A percentile compares a stretch with the other conserved stretches of the same genome.
Evolutionary conservation across 2,888 invertebrate species (phyloP).

Genomic region (Corbicula japonica): DNA sequence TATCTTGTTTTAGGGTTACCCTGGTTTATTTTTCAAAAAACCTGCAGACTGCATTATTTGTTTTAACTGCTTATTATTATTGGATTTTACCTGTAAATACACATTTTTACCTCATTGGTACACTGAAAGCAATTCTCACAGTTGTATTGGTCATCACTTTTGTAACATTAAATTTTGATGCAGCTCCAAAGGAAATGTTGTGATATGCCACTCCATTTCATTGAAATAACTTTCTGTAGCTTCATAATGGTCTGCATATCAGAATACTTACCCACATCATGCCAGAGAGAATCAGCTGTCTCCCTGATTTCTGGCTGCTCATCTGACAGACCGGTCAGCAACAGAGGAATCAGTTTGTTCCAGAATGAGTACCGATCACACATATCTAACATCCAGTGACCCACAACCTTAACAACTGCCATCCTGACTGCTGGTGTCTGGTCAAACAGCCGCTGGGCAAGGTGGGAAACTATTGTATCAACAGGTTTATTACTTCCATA

Average conservation of each 20-base stretch:
- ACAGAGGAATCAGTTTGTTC: slow-evolving; percentile 93
- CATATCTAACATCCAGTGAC: slow-evolving; percentile 92
- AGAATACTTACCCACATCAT: slow-evolving; percentile 84
- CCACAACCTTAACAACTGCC: slow-evolving; percentile 92
- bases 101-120: too few species aligned
- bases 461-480: slow-evolving; percentile 91
- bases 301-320: slow-evolving; percentile 90
- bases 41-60: too few species aligned
- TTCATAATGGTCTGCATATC: background rate
- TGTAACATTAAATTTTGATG: too few species aligned
- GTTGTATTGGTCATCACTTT: too few species aligned
- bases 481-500: slow-evolving; percentile 91
- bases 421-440: slow-evolving; percentile 92
- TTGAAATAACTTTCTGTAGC: background rate
- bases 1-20: too few species aligned
- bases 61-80: too few species aligned
- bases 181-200: too few species aligned
- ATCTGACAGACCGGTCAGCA: slow-evolving; percentile 94
- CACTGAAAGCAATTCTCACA: too few species aligned
- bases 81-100: too few species aligned
- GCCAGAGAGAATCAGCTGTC: slow-evolving; percentile 84
- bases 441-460: slow-evolving; percentile 96
- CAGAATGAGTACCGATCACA: slow-evolving; percentile 96
- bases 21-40: too few species aligned
- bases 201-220: too few species aligned